Percentiles rank a stretch among this genome's conserved stretches.
Conservation (phyloP, 1,140 invertebrate genomes). For the Pachypsylla venusta region DNA sequence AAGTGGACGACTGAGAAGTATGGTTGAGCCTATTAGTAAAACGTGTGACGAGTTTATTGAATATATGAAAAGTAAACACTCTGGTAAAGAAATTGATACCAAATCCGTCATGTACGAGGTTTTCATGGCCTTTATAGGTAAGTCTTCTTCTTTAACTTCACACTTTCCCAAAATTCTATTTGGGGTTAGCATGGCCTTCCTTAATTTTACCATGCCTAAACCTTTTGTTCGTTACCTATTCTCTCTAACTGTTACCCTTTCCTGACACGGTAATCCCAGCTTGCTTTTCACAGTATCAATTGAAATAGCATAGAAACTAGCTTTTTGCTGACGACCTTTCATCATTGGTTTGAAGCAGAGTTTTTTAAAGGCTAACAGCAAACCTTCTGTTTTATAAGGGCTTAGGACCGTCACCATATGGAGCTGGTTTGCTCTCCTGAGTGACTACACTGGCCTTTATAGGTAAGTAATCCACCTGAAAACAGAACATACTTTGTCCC, state of each 20-base stretch:
- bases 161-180: not conserved
- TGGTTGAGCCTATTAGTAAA: constrained; percentile 16
- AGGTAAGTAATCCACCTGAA: no score
- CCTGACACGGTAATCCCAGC: no score
- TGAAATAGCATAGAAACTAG: no score
- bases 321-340: no score
- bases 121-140: not conserved
- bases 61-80: not conserved
- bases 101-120: not conserved
- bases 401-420: no score
- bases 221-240: not conserved
- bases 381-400: no score
- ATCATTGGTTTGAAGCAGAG: no score
- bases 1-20: constrained; percentile 24
- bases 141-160: not conserved
- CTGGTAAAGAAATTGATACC: not conserved
- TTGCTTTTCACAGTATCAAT: no score
- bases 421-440: no score
- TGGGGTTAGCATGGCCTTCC: not conserved
- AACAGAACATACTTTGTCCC: no score
- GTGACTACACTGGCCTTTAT: no score
- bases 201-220: not conserved
- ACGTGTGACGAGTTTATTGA: not conserved
- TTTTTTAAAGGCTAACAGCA: no score
- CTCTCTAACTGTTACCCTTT: not conserved